phyloP scores from a whole-genome alignment of 2,888 invertebrate genomes.

The Caenorhabditis panamensis region DNA sequence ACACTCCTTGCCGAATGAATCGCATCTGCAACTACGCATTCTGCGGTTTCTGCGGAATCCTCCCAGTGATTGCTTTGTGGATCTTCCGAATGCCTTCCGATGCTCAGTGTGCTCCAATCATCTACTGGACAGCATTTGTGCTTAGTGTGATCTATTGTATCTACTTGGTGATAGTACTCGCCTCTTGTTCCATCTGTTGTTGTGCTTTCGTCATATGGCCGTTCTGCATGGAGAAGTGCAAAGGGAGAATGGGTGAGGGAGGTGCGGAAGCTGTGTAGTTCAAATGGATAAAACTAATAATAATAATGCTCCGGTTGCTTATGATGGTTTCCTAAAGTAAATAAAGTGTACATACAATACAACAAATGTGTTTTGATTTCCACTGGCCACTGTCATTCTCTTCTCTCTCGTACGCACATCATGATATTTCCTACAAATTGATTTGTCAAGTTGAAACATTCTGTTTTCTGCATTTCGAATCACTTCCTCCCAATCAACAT shows the following conservation, averaged over 20 bases:
- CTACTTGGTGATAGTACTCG: not conserved
- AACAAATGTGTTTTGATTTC: no score
- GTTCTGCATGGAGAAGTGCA: not conserved
- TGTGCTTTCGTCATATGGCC: not conserved
- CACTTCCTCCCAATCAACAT: not conserved
- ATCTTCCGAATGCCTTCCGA: not conserved
- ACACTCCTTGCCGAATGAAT: not conserved
- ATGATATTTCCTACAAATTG: no score
- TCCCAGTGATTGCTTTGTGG: not conserved
- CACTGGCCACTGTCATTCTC: no score
- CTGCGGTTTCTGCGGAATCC: not conserved
- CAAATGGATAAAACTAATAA: no score
- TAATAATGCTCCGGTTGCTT: no score
- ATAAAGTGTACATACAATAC: no score
- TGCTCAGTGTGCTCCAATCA: not conserved
- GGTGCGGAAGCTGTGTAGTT: not conserved
- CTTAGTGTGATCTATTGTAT: not conserved
- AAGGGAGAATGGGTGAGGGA: not conserved
- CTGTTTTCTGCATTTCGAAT: no score
- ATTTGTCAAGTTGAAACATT: no score
- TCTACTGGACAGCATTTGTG: conserved; percentile 14
- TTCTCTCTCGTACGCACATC: no score
- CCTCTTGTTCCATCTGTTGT: not conserved
- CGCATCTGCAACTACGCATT: conserved; percentile 3
- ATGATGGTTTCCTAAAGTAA: no score